phyloP scores from a whole-genome alignment of 2,888 invertebrate species.

The Torymus aiolomorphi region DNA sequence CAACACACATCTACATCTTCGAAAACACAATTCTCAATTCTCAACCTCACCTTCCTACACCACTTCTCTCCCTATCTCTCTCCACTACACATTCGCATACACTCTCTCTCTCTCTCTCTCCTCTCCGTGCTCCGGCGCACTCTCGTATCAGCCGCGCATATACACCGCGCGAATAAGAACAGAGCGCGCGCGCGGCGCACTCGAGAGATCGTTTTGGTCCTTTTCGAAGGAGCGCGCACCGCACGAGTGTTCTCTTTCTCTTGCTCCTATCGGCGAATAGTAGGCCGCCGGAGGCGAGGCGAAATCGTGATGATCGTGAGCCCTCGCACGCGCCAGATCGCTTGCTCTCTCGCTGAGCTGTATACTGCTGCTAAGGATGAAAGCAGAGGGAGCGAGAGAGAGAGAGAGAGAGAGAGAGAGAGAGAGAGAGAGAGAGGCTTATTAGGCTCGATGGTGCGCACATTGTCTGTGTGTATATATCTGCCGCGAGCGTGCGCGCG shows the following conservation, averaged over 20 bases:
- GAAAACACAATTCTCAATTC: not conserved
- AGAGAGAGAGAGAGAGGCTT: constrained; percentile 24
- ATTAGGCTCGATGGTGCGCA: constrained; percentile 7
- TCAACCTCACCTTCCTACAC: not conserved
- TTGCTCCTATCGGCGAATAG: constrained; percentile 40
- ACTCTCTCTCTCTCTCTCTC: no score
- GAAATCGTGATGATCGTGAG: constrained; percentile 48
- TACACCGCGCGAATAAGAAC: constrained; percentile 8
- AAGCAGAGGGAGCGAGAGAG: constrained; percentile 7
- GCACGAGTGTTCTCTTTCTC: not conserved
- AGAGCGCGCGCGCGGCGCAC: not conserved
- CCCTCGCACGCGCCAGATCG: not conserved
- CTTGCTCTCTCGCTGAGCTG: not conserved
- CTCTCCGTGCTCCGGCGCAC: no score
- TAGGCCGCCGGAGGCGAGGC: constrained; percentile 47
- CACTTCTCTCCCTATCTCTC: not conserved
- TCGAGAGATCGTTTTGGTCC: constrained; percentile 19
- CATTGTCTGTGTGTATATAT: not conserved
- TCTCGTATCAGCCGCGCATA: not conserved
- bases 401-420: constrained; percentile 31
- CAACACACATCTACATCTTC: no score
- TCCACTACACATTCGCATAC: not conserved
- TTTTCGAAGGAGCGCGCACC: constrained; percentile 13
- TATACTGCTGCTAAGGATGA: no score
- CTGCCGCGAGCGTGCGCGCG: not conserved